These are phyloP conservation scores for Venusia cambrica DNA, from an alignment of 2,888 invertebrate genomes.

Conservation along the genomic window DNA sequence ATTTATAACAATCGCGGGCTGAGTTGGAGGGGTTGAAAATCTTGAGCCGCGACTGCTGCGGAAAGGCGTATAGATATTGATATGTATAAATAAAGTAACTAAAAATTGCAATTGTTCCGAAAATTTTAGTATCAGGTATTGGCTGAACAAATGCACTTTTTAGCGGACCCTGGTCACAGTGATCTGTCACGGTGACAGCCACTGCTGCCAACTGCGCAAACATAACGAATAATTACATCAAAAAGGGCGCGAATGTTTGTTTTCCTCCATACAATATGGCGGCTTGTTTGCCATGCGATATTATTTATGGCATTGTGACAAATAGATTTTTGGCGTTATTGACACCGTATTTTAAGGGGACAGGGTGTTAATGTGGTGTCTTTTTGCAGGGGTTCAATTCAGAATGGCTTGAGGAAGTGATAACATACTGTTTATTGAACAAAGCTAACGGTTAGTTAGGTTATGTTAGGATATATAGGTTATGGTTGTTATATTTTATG, in stretches of 20 bases:
- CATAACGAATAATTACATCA: slow-evolving; percentile 46
- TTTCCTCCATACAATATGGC: slow-evolving; percentile 56
- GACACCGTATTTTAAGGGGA: slow-evolving; percentile 43
- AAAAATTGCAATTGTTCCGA: too few relatives aligned
- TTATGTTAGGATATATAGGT: too few relatives aligned
- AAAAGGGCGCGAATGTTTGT: slow-evolving; percentile 66
- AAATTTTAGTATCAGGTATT: too few relatives aligned
- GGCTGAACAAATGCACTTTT: slow-evolving; percentile 20
- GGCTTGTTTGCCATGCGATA: slow-evolving; percentile 54
- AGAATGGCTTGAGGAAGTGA: slow-evolving; percentile 9
- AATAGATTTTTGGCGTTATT: slow-evolving; percentile 60
- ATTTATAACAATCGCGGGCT: too few relatives aligned
- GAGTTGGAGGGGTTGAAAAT: too few relatives aligned
- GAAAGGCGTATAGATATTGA: too few relatives aligned
- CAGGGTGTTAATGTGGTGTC: slow-evolving; percentile 32
- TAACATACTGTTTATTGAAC: slow-evolving; percentile 10
- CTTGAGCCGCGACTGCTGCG: too few relatives aligned
- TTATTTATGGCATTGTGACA: slow-evolving; percentile 63
- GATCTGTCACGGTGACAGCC: slow-evolving; percentile 58
- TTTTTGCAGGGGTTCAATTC: slow-evolving; percentile 24
- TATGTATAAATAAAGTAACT: too few relatives aligned
- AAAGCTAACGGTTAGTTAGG: too few relatives aligned
- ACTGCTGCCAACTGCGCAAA: slow-evolving; percentile 68
- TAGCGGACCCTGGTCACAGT: slow-evolving; percentile 32
- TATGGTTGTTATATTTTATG: too few relatives aligned